Evolutionary conservation across 2,888 invertebrate species (phyloP).

Genomic region (Luperina nickerlii): DNA sequence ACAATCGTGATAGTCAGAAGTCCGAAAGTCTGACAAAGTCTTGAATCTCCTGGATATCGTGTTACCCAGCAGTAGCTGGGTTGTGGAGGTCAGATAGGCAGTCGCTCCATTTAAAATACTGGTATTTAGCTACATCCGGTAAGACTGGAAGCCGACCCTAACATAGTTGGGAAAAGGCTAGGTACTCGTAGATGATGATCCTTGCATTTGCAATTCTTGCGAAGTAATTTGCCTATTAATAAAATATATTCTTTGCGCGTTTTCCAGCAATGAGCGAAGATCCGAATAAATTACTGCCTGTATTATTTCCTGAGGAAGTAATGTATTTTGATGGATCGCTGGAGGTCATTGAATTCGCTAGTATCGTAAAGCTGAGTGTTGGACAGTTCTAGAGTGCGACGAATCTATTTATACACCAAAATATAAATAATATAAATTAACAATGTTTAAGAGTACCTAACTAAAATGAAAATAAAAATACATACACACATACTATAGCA

Average conservation of each 20-base stretch:
- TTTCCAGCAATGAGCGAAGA: slow-evolving; percentile 52
- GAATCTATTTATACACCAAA: not conserved
- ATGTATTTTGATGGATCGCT: slow-evolving; percentile 52
- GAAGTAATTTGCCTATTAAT: slow-evolving; percentile 39
- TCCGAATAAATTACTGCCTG: slow-evolving; percentile 49
- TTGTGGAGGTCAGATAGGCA: not conserved
- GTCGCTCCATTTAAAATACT: not conserved
- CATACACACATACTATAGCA: not conserved
- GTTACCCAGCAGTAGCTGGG: not conserved
- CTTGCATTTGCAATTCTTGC: slow-evolving; percentile 4
- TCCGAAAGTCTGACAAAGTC: not conserved
- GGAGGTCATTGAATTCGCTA: slow-evolving; percentile 56
- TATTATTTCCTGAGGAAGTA: slow-evolving; percentile 56
- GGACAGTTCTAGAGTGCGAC: not conserved
- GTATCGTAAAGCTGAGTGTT: slow-evolving; percentile 13
- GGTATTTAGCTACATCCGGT: not conserved
- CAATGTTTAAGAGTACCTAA: not conserved
- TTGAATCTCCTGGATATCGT: not conserved
- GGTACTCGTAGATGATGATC: not conserved
- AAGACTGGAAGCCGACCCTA: not conserved
- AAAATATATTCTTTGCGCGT: slow-evolving; percentile 52
- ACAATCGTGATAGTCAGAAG: not conserved
- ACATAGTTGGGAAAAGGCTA: not conserved
- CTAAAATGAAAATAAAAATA: not conserved
- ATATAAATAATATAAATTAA: no score